Evolutionary conservation across 2,888 invertebrate species (phyloP), one percentile per base, ranked within the genome.

Genomic region (Nomada ruficornis): DNA sequence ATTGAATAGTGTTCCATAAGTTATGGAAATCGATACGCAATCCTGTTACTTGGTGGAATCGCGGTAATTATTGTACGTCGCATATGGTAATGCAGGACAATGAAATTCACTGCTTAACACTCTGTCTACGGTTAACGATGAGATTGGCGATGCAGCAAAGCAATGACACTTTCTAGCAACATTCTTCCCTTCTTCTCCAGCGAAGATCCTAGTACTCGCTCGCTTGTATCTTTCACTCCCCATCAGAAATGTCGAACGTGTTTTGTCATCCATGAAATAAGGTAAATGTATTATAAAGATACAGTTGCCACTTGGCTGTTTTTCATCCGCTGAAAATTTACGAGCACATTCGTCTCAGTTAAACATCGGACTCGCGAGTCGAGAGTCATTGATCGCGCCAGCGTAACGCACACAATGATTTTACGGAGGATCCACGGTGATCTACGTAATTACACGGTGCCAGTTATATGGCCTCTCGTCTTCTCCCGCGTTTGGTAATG

Each of bases 391-490:
- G 47, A 71, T 63, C 63, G 36, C 2, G 63, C 26, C 23, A 44
- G n/a, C 13, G 13, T n/a, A 50, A 47, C 26, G n/a, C n/a, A 47
- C n/a, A 26, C 36, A 11, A 26, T 20, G 59, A 60, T 52, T 69
- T 75, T 68, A 29, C 20, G 71, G 15, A 15, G 23, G 13, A 57
- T 36, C 2, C 47, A 15, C 15, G 50, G 36, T 50, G 68, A 79
- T 72, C 69, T 63, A 57, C 15, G 10, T 81, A 86, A 86, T 86
- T 86, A 81, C 80, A 71, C 74, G 57, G 15, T 26, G 55, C 23
- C 54, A 63, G 72, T 85, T 85, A 73, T 82, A 65, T 11, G 55
- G 20, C 13, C 15, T 29, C 7, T 62, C 60, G 47, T 71, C 68
- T 59, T 23, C 47, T 44, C 23, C 29, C 59, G 20, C 60, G 47